Conservation (phyloP, 2,888 invertebrate genomes). For the Corbicula japonica region DNA sequence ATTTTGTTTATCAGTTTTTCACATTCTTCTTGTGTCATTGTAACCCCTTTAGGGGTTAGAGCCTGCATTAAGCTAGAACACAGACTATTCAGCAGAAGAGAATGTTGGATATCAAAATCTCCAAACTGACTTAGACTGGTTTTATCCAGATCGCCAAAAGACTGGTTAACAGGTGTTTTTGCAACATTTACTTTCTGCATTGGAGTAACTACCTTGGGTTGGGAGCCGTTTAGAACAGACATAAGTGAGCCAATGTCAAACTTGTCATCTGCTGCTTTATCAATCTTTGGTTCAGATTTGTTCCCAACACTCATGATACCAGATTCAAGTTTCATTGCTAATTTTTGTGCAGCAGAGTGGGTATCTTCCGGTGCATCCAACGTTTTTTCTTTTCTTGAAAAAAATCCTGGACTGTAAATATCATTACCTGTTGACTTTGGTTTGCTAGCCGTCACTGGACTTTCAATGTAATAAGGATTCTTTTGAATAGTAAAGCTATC, state of each 20-base stretch:
- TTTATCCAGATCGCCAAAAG: constrained; percentile 15
- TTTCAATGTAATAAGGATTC: constrained; percentile 39
- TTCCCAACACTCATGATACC: constrained; percentile 30
- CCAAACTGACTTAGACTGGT: constrained; percentile 49
- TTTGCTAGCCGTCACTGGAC: constrained; percentile 22
- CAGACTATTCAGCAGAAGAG: constrained; percentile 57
- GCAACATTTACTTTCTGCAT: not conserved
- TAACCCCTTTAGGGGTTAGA: constrained; percentile 54
- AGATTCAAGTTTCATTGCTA: constrained; percentile 21
- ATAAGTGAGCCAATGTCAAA: constrained; percentile 17
- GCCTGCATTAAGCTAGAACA: constrained; percentile 59
- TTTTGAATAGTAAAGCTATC: constrained; percentile 33
- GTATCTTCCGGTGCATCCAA: not conserved
- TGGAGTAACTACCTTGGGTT: not conserved
- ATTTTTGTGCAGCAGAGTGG: constrained; percentile 27
- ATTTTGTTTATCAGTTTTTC: constrained; percentile 41
- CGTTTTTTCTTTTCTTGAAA: constrained; percentile 2
- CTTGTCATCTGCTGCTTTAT: constrained; percentile 8
- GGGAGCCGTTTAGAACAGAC: constrained; percentile 17
- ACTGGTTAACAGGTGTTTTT: constrained; percentile 20
- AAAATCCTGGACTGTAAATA: constrained; percentile 18
- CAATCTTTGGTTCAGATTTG: not conserved
- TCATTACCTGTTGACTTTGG: not conserved
- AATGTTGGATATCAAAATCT: constrained; percentile 64
- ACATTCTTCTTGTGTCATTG: constrained; percentile 41